Evolutionary conservation across 2,888 invertebrate genomes (phyloP).

Genomic region (Caenorhabditis sp.): DNA sequence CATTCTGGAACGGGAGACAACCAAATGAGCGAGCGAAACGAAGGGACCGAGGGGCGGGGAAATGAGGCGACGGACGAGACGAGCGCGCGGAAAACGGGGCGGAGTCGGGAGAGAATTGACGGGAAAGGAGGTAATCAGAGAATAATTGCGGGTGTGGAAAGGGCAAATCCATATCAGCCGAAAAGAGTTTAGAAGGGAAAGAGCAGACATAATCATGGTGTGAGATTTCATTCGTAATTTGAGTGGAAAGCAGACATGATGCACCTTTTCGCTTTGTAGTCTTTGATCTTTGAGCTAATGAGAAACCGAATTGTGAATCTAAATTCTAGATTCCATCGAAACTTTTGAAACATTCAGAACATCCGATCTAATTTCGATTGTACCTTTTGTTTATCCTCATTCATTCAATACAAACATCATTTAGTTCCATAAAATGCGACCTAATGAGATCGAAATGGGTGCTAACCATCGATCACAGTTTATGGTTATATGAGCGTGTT

Average conservation of each 20-base stretch:
- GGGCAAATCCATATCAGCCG: too few relatives aligned
- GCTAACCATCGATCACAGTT: constrained; percentile 45
- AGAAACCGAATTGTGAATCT: too few relatives aligned
- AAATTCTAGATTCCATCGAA: too few relatives aligned
- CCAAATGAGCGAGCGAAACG: neutral
- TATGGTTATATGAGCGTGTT: constrained; percentile 33
- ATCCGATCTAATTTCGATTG: too few relatives aligned
- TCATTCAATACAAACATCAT: constrained; percentile 35
- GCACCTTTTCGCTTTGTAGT: too few relatives aligned
- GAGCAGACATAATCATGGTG: too few relatives aligned
- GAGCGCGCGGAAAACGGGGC: constrained; percentile 37
- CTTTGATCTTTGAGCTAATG: too few relatives aligned
- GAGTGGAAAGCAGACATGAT: too few relatives aligned
- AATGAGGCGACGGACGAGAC: neutral
- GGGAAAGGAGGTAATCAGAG: constrained; percentile 8
- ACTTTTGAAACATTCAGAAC: too few relatives aligned
- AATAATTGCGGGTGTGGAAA: neutral
- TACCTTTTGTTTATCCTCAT: neutral
- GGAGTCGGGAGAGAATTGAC: constrained; percentile 13
- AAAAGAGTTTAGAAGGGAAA: too few relatives aligned
- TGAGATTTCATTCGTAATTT: too few relatives aligned
- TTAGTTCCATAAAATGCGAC: constrained; percentile 28
- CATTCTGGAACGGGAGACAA: constrained; percentile 14
- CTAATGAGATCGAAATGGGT: constrained; percentile 45
- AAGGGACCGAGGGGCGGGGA: neutral